These are phyloP conservation scores for Oryzias sinensis DNA, from an alignment of 2,797 vertebrate species.

Conservation along the genomic window DNA sequence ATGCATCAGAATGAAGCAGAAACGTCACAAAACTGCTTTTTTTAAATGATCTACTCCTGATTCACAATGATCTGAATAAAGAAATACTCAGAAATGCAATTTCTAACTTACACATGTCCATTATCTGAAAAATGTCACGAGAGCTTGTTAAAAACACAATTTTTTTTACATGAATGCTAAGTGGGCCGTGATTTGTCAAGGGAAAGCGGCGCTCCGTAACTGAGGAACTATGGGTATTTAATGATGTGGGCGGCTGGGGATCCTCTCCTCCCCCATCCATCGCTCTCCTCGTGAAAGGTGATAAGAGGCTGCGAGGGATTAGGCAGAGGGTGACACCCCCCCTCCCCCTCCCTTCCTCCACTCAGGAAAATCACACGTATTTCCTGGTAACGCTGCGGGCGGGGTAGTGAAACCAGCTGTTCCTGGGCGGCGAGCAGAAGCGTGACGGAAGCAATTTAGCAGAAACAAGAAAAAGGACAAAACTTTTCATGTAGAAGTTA, in stretches of 20 bases:
- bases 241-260: conserved; percentile 58
- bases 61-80: too few species aligned
- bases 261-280: conserved; percentile 45
- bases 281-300: conserved; percentile 46
- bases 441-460: background rate
- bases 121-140: too few species aligned
- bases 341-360: conserved; percentile 2
- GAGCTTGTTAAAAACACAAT: too few species aligned
- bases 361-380: conserved; percentile 4
- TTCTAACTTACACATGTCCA: too few species aligned
- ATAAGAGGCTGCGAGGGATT: conserved; percentile 58
- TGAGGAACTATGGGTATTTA: conserved; percentile 68
- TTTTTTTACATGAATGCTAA: conserved; percentile 63
- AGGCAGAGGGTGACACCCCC: conserved; percentile 21
- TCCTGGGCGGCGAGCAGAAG: background rate
- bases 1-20: too few species aligned
- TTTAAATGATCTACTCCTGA: too few species aligned
- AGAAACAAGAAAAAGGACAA: too few species aligned
- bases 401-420: conserved; percentile 16
- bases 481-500: too few species aligned
- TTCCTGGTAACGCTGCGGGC: conserved; percentile 7
- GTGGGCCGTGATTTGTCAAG: conserved; percentile 45
- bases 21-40: too few species aligned
- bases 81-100: too few species aligned
- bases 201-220: conserved; percentile 57